Evolutionary conservation across 2,113 vertebrate genomes (phyloP), one percentile per base, ranked within the genome.

Genomic region (Fregata magnificens): DNA sequence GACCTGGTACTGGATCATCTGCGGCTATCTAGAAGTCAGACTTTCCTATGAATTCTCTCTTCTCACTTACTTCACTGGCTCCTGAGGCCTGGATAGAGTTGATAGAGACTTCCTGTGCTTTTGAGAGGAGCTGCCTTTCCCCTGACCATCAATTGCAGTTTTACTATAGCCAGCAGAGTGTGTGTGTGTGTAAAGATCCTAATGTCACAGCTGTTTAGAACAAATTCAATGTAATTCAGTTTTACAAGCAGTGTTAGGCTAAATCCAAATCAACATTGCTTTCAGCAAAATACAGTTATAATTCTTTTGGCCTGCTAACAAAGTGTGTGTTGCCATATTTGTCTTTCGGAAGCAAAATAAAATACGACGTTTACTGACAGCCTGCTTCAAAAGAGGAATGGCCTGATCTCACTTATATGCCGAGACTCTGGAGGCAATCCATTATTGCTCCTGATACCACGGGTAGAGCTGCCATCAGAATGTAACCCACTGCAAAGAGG

Each of bases 231-330:
- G 59, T 97, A 97, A 97, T 95, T 97, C 97, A 91, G 95, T 96
- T 97, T 96, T 97, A 97, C 93, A 97, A 80, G 94, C 63, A 4
- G 81, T 58, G 93, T 88, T 97, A 97, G 93, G 78, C 86, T 97
- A 94, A 95, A 96, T 96, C 94, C 92, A 97, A 95, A 97, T 95
- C 97, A 97, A 95, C 96, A 92, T 86, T 95, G 90, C 92, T 97
- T 94, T 95, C 96, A 88, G 94, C 86, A 94, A 90, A 93, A 94
- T 77, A 73, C 71, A 91, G 42, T 94, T 93, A 70, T 77, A 94
- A 80, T 88, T 91, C 89, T 93, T 91, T 55, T 96, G 91, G 97
- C 94, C 91, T 34, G 81, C 93, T 93, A 72, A 79, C 93, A 76
- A 82, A 85, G 70, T 11, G 10, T 50, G 62, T 53, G 47, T 96